Percentiles rank a stretch among this genome's conserved stretches.
Evolutionary conservation across 2,888 invertebrate species (phyloP).

Genomic region (Uloborus plumipes): DNA sequence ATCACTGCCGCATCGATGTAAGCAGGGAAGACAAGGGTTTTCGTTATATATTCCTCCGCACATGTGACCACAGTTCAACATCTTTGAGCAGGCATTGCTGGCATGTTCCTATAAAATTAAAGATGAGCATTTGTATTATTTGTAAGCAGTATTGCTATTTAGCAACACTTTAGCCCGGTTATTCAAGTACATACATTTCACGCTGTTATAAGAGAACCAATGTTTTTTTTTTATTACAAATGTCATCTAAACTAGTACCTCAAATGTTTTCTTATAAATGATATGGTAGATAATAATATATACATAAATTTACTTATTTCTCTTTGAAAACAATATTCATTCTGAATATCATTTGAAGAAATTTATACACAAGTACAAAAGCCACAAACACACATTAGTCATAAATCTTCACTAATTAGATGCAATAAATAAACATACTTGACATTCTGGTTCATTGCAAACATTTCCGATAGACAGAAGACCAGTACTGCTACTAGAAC

Average conservation of each 20-base stretch:
- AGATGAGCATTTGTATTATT: too few species aligned
- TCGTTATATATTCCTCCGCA: conserved; percentile 95
- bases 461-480: conserved; percentile 92
- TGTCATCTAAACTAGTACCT: neutral
- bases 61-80: conserved; percentile 88
- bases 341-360: neutral
- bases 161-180: too few species aligned
- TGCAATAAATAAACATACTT: conserved; percentile 73
- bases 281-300: too few species aligned
- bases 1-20: conserved; percentile 81
- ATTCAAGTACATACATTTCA: too few species aligned
- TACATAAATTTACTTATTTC: too few species aligned
- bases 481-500: conserved; percentile 84
- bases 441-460: conserved; percentile 94
- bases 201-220: too few species aligned
- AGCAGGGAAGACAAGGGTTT: conserved; percentile 86
- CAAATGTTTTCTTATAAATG: too few species aligned
- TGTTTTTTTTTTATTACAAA: neutral
- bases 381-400: neutral
- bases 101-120: conserved; percentile 78
- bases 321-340: neutral
- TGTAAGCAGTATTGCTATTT: too few species aligned
- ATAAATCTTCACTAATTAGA: neutral
- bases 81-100: conserved; percentile 84
- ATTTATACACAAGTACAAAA: neutral